Evolutionary conservation across 1,140 invertebrate genomes (phyloP).

Genomic region (Bombus pyrosoma): DNA sequence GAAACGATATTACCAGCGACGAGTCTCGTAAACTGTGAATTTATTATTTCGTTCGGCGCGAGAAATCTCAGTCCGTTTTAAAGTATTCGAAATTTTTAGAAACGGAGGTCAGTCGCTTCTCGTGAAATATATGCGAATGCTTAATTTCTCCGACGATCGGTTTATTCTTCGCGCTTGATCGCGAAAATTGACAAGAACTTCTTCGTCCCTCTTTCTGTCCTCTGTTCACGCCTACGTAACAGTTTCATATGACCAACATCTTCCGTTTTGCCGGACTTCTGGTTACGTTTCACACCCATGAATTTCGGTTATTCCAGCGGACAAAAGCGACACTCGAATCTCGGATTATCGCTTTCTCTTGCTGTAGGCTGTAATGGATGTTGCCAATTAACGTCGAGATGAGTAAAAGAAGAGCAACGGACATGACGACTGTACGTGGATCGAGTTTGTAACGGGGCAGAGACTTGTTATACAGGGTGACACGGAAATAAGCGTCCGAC

Average conservation of each 20-base stretch:
- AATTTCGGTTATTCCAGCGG: not conserved
- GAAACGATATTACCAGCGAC: not conserved
- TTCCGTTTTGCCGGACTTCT: not conserved
- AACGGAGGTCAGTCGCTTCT: constrained; percentile 20
- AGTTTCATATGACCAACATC: not conserved
- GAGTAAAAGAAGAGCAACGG: constrained; percentile 18
- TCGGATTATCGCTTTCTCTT: constrained; percentile 37
- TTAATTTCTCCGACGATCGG: not conserved
- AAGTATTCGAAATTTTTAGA: constrained; percentile 2
- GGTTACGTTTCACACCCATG: not conserved
- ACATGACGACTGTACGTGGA: not conserved
- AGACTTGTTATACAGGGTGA: not conserved
- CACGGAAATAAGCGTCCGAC: not conserved
- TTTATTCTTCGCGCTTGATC: constrained; percentile 25
- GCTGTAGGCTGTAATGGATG: not conserved
- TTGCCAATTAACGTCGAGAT: constrained; percentile 27
- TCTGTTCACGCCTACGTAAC: not conserved
- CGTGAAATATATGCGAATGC: not conserved
- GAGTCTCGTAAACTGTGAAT: not conserved
- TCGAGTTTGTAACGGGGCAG: not conserved
- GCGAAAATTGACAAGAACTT: constrained; percentile 8
- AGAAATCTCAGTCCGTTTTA: not conserved
- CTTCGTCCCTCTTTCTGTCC: not conserved
- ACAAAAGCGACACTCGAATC: constrained; percentile 6
- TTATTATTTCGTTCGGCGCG: constrained; percentile 4